A percentile compares a stretch with the other conserved stretches of the same genome.
These are phyloP conservation scores for Hoplodrina blanda DNA, from an alignment of 2,888 invertebrate genomes.

Conservation along the genomic window DNA sequence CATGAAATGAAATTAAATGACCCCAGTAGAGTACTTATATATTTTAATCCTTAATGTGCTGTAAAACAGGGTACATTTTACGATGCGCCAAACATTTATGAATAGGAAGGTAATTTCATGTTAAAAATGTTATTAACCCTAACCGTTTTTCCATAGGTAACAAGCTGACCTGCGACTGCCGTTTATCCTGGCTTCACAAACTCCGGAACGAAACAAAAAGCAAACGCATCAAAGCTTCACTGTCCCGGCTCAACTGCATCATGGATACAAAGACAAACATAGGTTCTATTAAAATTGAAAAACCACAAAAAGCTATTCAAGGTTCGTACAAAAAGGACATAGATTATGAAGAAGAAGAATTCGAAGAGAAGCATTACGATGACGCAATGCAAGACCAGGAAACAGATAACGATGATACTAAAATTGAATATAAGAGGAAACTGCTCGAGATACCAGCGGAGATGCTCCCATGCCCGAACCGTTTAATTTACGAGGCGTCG, in stretches of 20 bases:
- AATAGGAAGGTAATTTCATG: not conserved
- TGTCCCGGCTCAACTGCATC: conserved; percentile 93
- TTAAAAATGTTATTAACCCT: not conserved
- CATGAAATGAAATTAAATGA: not conserved
- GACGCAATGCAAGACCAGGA: conserved; percentile 86
- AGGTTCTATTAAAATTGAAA: conserved; percentile 72
- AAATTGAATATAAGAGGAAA: conserved; percentile 81
- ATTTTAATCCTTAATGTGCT: not conserved
- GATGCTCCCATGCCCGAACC: conserved; percentile 83
- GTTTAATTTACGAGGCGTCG: conserved; percentile 80
- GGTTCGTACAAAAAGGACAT: conserved; percentile 70
- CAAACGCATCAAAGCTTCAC: conserved; percentile 91
- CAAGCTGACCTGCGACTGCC: conserved; percentile 95
- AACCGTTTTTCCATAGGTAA: conserved; percentile 92
- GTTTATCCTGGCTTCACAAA: conserved; percentile 94
- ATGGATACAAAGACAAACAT: conserved; percentile 87
- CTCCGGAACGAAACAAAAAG: conserved; percentile 94
- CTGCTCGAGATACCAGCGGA: conserved; percentile 82
- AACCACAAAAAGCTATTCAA: conserved; percentile 64
- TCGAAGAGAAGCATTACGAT: conserved; percentile 82
- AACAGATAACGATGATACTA: conserved; percentile 74
- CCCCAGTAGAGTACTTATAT: not conserved
- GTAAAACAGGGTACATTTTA: not conserved
- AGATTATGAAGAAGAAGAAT: conserved; percentile 80
- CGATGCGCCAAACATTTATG: not conserved